Evolutionary conservation across 2,113 vertebrate species (phyloP).

Genomic region (Coreoperca whiteheadi): DNA sequence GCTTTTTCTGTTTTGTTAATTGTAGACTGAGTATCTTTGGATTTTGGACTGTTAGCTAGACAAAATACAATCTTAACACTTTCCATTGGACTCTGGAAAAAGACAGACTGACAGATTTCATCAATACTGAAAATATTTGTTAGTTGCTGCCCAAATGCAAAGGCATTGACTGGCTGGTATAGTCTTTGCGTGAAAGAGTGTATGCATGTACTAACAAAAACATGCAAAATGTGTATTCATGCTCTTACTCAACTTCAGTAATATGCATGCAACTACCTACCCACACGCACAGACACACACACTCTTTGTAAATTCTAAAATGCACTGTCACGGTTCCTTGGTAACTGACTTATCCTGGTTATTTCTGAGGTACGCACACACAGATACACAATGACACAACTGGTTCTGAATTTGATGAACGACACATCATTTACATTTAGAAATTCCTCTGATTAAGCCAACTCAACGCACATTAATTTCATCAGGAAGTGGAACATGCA

Average conservation of each 20-base stretch:
- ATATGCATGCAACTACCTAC: conserved; percentile 10
- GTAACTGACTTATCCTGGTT: conserved; percentile 33
- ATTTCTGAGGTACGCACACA: conserved; percentile 9
- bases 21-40: not conserved
- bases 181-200: not conserved
- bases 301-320: conserved; percentile 17
- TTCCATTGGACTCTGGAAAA: not conserved
- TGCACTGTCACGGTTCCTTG: conserved; percentile 38
- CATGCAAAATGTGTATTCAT: not conserved
- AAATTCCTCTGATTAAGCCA: not conserved
- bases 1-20: not conserved
- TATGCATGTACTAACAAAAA: not conserved
- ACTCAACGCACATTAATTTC: not conserved
- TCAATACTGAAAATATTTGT: conserved; percentile 5
- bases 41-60: not conserved
- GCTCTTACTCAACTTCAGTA: conserved; percentile 9
- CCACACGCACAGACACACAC: conserved; percentile 3
- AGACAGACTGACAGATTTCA: not conserved
- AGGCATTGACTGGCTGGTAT: not conserved
- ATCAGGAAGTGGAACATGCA: not conserved
- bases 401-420: conserved; percentile 6
- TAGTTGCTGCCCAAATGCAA: not conserved
- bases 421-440: not conserved
- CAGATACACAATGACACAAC: not conserved
- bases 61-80: not conserved